Conservation (phyloP, 2,888 invertebrate species). For the Cheilosia urbana region DNA sequence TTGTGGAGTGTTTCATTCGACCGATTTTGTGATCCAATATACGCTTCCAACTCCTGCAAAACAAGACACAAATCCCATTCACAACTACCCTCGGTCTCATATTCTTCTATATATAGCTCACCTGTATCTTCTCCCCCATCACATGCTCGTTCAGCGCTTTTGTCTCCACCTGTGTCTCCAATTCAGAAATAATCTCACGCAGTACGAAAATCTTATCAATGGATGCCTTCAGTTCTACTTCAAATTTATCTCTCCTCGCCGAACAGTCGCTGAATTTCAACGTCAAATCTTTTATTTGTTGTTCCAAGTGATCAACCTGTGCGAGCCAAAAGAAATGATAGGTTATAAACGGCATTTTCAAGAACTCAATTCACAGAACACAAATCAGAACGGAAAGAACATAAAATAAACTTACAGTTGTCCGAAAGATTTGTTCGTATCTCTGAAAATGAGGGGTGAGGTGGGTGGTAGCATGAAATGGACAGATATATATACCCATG, state of each 20-base stretch:
- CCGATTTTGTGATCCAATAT: slow-evolving; percentile 80
- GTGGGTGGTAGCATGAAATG: not conserved
- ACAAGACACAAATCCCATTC: slow-evolving; percentile 1
- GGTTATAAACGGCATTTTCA: slow-evolving; percentile 57
- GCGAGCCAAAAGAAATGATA: slow-evolving; percentile 8
- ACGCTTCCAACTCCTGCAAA: slow-evolving; percentile 81
- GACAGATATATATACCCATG: slow-evolving; percentile 11
- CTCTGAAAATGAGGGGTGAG: slow-evolving; percentile 51
- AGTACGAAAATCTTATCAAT: slow-evolving; percentile 90
- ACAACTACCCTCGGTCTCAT: not conserved
- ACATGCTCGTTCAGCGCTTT: slow-evolving; percentile 88
- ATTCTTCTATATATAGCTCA: slow-evolving; percentile 28
- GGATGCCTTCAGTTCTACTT: slow-evolving; percentile 90
- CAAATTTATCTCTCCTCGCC: slow-evolving; percentile 87
- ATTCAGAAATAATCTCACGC: slow-evolving; percentile 90
- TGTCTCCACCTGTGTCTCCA: slow-evolving; percentile 90
- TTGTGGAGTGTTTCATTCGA: slow-evolving; percentile 81
- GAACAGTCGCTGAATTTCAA: slow-evolving; percentile 87
- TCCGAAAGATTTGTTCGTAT: slow-evolving; percentile 61
- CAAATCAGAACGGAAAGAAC: slow-evolving; percentile 37
- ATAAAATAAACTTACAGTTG: slow-evolving; percentile 67
- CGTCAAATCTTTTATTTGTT: slow-evolving; percentile 89
- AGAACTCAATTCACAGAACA: slow-evolving; percentile 29
- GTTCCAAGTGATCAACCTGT: slow-evolving; percentile 91
- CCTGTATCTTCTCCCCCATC: slow-evolving; percentile 85